Conservation (phyloP, 2,113 vertebrate genomes). For the Amblyopsis rosae region DNA sequence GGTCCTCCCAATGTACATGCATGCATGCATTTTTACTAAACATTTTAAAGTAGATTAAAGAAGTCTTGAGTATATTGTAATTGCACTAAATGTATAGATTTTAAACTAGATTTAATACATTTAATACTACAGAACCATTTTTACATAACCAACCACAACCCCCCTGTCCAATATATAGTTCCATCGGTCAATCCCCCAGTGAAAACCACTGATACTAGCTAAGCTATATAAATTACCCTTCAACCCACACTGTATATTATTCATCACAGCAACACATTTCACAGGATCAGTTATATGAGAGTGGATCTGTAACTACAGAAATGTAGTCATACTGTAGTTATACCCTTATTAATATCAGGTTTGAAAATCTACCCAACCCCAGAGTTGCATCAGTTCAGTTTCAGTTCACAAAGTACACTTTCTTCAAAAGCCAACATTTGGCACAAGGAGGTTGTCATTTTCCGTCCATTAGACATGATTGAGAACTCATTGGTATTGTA, state of each 20-base stretch:
- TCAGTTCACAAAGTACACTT: constrained; percentile 3
- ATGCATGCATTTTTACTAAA: too few species aligned
- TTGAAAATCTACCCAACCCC: constrained; percentile 8
- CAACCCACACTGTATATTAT: constrained; percentile 6
- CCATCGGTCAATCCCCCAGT: too few species aligned
- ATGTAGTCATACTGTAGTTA: constrained; percentile 25
- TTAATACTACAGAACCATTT: too few species aligned
- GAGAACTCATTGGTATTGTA: constrained; percentile 25
- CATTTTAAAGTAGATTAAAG: too few species aligned
- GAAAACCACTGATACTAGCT: too few species aligned
- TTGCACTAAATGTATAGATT: too few species aligned
- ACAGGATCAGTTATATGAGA: neutral
- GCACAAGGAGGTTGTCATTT: neutral
- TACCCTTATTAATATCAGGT: constrained; percentile 1
- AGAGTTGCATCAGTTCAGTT: constrained; percentile 21
- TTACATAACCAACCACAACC: too few species aligned
- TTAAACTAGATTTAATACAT: too few species aligned
- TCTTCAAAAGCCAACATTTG: constrained; percentile 9
- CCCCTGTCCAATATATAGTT: too few species aligned
- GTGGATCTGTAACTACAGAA: constrained; percentile 18
- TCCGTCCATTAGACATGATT: constrained; percentile 11
- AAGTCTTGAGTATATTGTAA: too few species aligned
- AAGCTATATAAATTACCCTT: neutral
- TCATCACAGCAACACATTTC: constrained; percentile 16
- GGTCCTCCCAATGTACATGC: too few species aligned